Evolutionary conservation across 2,888 invertebrate species (phyloP), one percentile per base, ranked within the genome.

Genomic region (Linyphia triangularis): DNA sequence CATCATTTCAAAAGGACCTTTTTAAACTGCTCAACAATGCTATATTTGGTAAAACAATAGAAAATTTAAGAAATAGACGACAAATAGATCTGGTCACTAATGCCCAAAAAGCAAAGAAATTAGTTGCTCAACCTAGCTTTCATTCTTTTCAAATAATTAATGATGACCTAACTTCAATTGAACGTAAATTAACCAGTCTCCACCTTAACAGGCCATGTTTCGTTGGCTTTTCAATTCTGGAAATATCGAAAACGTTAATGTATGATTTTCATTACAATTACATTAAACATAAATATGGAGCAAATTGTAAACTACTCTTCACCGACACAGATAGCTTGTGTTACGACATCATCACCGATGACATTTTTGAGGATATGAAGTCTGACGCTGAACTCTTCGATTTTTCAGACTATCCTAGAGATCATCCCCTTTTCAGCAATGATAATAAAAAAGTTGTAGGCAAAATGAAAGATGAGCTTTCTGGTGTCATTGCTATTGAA

Each of bases 1-100:
- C 89, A 86, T 91, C 91, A 69, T 93, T 92, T 91, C 91, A 92
- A 73, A 92, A 92, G 91, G 91, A 91, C 86, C 92, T 93, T 75
- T 93, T 92, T 73, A 92, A 92, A 88, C 78, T 92, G 2, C 90
- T 92, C 90, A 92, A 92, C 83, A 92, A 92, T 86, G 59, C 90
- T 10, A 91, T 92, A 6, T 93, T 91, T 90, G 92, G 92, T 5
- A 92, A 92, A 89, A 91, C 91, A 13, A 92, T 92, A 91, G 91
- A 92, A 83, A 92, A 92, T 90, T 89, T 92, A 28, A 83, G 91
- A 83, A 91, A 92, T 26, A 79, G 91, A 85, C 89, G 90, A 24
- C 91, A 92, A 79, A 89, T 92, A 2, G 59, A 90, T 59, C 40
- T 92, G 13, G 89, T 88, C 13, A 59, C n/a, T 1, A 43, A 57